These are phyloP conservation scores for Leptinotarsa haldemani DNA, from an alignment of 2,888 invertebrate species.

Conservation along the genomic window DNA sequence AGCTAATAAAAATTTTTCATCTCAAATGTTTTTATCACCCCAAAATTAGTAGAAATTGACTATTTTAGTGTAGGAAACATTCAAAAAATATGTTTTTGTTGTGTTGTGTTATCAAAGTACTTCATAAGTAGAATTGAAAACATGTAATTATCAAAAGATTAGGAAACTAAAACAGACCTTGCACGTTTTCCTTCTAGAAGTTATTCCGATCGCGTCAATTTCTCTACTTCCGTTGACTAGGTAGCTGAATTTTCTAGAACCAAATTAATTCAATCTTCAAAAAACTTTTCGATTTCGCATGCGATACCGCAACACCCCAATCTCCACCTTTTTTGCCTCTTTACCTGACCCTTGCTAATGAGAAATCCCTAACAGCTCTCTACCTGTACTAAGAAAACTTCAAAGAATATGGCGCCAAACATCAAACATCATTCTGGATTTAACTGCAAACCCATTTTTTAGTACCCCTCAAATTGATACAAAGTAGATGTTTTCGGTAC, in stretches of 20 bases:
- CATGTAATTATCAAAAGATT: neutral
- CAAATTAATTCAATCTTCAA: conserved; percentile 49
- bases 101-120: no score
- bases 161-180: neutral
- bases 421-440: conserved; percentile 37
- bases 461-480: conserved; percentile 38
- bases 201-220: neutral
- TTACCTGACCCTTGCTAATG: conserved; percentile 59
- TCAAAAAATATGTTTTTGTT: no score
- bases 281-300: conserved; percentile 59
- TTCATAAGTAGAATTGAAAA: neutral
- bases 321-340: conserved; percentile 51
- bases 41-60: no score
- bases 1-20: no score
- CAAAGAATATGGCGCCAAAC: conserved; percentile 55
- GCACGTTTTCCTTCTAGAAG: no score
- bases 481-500: conserved; percentile 27
- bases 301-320: conserved; percentile 54
- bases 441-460: conserved; percentile 32
- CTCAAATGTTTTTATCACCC: no score
- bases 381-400: conserved; percentile 54
- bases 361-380: conserved; percentile 56
- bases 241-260: conserved; percentile 29
- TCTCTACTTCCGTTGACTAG: neutral
- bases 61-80: no score